Evolutionary conservation across 2,797 vertebrate genomes (phyloP), one percentile per base, ranked within the genome.

Genomic region (Cossypha dichroa): DNA sequence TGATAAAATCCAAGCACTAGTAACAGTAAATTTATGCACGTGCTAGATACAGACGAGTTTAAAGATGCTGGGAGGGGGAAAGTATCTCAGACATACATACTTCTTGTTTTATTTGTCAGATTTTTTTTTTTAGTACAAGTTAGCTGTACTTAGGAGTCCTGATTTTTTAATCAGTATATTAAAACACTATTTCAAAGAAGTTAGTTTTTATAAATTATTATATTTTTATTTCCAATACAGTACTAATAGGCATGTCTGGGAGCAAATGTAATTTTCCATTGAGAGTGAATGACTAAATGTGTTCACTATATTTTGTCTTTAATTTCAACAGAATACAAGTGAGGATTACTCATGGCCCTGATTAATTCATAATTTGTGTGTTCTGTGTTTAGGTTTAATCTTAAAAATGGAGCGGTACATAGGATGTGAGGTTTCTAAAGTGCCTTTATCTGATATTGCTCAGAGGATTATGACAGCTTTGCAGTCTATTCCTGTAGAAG

Each of bases 391-490:
- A 97, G 97, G 97, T 79, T 95, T 93, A 93, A 85, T 91, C 77
- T 87, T 92, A 94, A 67, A 97, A 83, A 99, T 99, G 99, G 98
- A 99, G 76, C 62, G 0, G 52, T 93, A 63, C 73, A 83, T 97
- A 96, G 97, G 93, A 92, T 97, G 94, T 97, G 97, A 97, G 66
- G 77, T 97, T 97, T 98, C 97, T 96, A 84, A 97, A 59, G 97
- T 94, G 48, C 98, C 98, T 17, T 97, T 99, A 36, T 99, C 99
- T 94, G 92, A 64, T 88, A 94, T 82, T 6, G 99, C 98, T 45
- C 98, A 98, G 97, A 98, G 95, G 97, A 97, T 99, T 97, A 96
- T 99, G 97, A 96, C 97, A 96, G 99, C 98, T 89, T 97, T 99
- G 48, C 98, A 94, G 45, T 95, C 97, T 90, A 80, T 98, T 96